phyloP scores from a whole-genome alignment of 2,888 invertebrate species.

The Mesopsocus fuscifrons region DNA sequence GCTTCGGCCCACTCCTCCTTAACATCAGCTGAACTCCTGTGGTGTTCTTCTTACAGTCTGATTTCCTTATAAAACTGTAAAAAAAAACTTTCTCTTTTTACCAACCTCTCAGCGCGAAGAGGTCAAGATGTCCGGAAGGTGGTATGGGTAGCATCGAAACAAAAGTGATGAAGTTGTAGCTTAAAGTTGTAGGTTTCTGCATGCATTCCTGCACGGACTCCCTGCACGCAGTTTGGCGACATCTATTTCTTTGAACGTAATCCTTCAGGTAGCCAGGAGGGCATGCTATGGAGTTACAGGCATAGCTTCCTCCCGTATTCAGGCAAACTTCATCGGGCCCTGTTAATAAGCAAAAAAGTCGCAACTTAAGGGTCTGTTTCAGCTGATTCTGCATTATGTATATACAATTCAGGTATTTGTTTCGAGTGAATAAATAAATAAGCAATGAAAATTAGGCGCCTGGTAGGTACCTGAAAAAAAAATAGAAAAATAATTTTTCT shows the following conservation, averaged over 20 bases:
- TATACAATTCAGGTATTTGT: too few relatives aligned
- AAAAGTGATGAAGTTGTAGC: conserved; percentile 85
- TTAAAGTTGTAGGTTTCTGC: conserved; percentile 64
- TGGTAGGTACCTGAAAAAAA: conserved; percentile 1
- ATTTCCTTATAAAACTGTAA: too few relatives aligned
- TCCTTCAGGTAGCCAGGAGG: conserved; percentile 71
- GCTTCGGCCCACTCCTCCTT: too few relatives aligned
- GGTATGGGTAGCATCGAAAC: conserved; percentile 65
- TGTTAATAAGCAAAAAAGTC: conserved; percentile 16
- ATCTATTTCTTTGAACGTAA: conserved; percentile 58
- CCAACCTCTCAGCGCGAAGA: conserved; percentile 80
- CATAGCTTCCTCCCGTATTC: conserved; percentile 74
- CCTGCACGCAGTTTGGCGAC: conserved; percentile 53
- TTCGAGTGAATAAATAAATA: too few relatives aligned
- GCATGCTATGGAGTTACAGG: conserved; percentile 72
- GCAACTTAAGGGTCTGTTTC: neutral
- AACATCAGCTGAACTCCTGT: too few relatives aligned
- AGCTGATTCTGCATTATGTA: too few relatives aligned
- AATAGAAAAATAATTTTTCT: too few relatives aligned
- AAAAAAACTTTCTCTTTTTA: too few relatives aligned
- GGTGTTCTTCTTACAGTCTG: too few relatives aligned
- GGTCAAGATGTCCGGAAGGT: conserved; percentile 38
- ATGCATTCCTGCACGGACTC: conserved; percentile 54
- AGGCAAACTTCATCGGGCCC: conserved; percentile 62
- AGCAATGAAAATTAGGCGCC: conserved; percentile 1